A percentile compares a stretch with the other conserved stretches of the same genome.
Conservation (phyloP, 2,888 invertebrate genomes). For the Tigriopus californicus region DNA sequence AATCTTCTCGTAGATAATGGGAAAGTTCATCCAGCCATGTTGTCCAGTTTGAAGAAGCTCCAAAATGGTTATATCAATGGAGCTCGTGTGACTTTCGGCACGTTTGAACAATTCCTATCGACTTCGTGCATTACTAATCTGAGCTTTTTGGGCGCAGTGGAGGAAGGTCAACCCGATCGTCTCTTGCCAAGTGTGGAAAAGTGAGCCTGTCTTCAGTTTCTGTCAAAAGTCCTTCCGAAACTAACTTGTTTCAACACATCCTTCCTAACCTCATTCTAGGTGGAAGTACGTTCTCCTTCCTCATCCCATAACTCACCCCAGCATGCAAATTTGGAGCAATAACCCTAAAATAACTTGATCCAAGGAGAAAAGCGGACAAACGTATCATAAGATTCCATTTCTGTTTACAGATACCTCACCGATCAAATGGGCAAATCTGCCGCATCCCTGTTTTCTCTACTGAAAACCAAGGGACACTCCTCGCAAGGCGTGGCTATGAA, state of each 20-base stretch:
- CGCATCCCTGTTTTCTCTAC: background rate
- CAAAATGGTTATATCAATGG: constrained; percentile 97
- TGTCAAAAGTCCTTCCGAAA: too few species aligned
- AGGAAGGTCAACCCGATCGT: constrained; percentile 64
- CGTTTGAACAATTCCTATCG: constrained; percentile 60
- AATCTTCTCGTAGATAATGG: constrained; percentile 48
- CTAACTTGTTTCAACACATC: too few species aligned
- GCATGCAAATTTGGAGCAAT: too few species aligned
- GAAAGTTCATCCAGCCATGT: constrained; percentile 77
- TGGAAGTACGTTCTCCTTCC: too few species aligned
- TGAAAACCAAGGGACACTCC: background rate
- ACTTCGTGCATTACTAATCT: constrained; percentile 95
- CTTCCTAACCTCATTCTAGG: too few species aligned
- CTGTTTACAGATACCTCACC: background rate
- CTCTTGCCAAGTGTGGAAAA: background rate
- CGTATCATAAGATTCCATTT: too few species aligned
- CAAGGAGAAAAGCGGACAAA: too few species aligned
- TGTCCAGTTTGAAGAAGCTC: constrained; percentile 91
- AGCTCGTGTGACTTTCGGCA: constrained; percentile 34
- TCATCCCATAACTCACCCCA: too few species aligned
- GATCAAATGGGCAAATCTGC: background rate
- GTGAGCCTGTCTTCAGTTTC: background rate
- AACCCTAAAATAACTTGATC: too few species aligned
- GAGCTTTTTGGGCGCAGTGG: constrained; percentile 80
- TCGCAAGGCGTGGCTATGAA: background rate